phyloP scores from a whole-genome alignment of 2,113 vertebrate species.

The Poicephalus meyeri region DNA sequence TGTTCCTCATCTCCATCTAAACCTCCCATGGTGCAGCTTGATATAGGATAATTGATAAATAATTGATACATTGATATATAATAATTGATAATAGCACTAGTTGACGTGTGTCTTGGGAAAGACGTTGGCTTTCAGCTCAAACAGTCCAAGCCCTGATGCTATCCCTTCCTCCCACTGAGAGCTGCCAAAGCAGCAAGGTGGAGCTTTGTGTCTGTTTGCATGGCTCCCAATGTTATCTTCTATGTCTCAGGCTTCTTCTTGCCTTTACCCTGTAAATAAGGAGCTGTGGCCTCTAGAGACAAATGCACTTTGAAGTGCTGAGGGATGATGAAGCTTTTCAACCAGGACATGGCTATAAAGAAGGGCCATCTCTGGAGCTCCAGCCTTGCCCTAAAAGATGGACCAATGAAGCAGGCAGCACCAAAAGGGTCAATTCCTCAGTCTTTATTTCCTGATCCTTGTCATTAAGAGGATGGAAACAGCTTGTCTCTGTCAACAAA shows the following conservation, averaged over 20 bases:
- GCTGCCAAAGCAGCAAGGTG: not conserved
- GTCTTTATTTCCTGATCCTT: not conserved
- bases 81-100: not conserved
- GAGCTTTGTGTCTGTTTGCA: fast-evolving
- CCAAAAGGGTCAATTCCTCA: not conserved
- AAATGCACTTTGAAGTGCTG: not conserved
- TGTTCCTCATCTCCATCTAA: not conserved
- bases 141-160: not conserved
- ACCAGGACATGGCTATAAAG: not conserved
- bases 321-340: not conserved
- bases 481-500: not conserved
- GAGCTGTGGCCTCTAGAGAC: not conserved
- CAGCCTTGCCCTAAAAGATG: fast-evolving
- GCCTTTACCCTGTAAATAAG: not conserved
- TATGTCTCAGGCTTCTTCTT: not conserved
- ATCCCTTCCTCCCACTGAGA: not conserved
- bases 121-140: not conserved
- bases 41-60: not conserved
- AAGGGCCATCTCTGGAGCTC: not conserved
- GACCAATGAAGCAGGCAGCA: not conserved
- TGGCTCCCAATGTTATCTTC: fast-evolving
- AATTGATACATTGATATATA: not conserved
- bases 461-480: not conserved
- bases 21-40: not conserved
- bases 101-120: not conserved